Percentiles rank a stretch among this genome's conserved stretches.
Evolutionary conservation across 2,888 invertebrate species (phyloP).

Genomic region (Trachelus iudaicus): DNA sequence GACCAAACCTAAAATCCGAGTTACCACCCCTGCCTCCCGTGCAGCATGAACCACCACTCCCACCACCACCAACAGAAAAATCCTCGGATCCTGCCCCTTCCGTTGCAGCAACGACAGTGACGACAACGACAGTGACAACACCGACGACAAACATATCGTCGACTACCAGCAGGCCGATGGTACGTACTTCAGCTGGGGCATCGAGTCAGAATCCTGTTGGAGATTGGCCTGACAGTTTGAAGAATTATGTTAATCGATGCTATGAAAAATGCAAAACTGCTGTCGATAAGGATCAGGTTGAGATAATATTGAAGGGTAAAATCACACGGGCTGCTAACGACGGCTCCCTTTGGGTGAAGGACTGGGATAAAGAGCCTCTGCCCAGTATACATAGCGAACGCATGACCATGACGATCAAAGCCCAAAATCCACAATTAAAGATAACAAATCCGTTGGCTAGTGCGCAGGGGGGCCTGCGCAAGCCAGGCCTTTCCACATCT

Average conservation of each 20-base stretch:
- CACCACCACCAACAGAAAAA: constrained; percentile 69
- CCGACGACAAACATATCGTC: constrained; percentile 60
- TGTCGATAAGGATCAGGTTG: constrained; percentile 93
- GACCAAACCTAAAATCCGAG: constrained; percentile 53
- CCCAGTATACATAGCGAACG: constrained; percentile 88
- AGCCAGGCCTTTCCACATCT: constrained; percentile 69
- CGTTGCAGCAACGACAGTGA: constrained; percentile 69
- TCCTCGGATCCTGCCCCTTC: constrained; percentile 60
- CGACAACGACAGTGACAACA: constrained; percentile 68
- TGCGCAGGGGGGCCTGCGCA: constrained; percentile 53
- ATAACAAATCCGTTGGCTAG: constrained; percentile 38
- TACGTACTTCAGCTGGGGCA: constrained; percentile 40
- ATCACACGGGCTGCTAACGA: constrained; percentile 91
- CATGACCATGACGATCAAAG: constrained; percentile 74
- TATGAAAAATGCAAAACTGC: constrained; percentile 90
- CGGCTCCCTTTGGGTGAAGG: constrained; percentile 87
- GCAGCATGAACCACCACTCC: constrained; percentile 65
- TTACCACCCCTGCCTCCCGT: constrained; percentile 68
- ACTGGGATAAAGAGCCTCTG: constrained; percentile 95
- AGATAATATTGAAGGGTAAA: constrained; percentile 93
- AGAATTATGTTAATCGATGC: constrained; percentile 91
- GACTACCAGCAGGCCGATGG: constrained; percentile 66
- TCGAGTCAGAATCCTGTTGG: constrained; percentile 69
- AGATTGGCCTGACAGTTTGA: constrained; percentile 82
- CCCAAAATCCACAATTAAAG: constrained; percentile 67